These are phyloP conservation scores for Uropsilus gracilis DNA, from an alignment of 2,113 vertebrate genomes.

Conservation along the genomic window DNA sequence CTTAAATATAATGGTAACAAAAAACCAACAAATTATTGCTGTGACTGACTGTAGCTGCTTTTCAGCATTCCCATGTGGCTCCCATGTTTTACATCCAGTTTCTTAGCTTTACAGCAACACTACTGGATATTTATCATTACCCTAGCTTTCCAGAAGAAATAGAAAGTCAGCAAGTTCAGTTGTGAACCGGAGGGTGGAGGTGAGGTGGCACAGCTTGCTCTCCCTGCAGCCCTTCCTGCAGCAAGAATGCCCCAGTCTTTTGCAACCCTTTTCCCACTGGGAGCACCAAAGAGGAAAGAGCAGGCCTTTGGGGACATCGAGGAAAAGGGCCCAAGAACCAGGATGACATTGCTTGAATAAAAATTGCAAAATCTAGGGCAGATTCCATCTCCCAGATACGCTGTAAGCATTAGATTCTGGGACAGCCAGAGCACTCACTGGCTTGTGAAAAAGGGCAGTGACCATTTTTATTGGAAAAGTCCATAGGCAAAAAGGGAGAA, in stretches of 20 bases:
- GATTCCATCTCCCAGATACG: not conserved
- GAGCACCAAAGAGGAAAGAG: not conserved
- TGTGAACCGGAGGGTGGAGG: not conserved
- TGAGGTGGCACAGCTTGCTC: not conserved
- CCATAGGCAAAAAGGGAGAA: not conserved
- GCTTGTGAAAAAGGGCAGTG: not conserved
- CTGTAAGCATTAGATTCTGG: not conserved
- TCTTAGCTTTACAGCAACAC: not conserved
- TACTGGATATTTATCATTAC: not conserved
- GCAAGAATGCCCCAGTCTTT: not conserved
- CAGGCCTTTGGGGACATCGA: not conserved
- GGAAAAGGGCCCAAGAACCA: not conserved
- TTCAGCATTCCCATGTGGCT: not conserved
- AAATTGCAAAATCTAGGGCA: not conserved
- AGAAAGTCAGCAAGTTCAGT: not conserved
- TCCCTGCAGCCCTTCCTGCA: not conserved
- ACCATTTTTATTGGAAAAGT: conserved; percentile 49
- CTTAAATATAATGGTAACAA: not conserved
- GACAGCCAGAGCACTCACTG: not conserved
- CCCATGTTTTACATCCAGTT: not conserved
- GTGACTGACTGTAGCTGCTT: not conserved
- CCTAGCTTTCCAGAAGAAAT: not conserved
- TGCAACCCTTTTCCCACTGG: fast-evolving
- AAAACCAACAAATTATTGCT: not conserved
- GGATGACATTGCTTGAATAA: not conserved